These are phyloP conservation scores for Mesoclemmys tuberculata DNA, from an alignment of 2,113 vertebrate species.

Conservation along the genomic window DNA sequence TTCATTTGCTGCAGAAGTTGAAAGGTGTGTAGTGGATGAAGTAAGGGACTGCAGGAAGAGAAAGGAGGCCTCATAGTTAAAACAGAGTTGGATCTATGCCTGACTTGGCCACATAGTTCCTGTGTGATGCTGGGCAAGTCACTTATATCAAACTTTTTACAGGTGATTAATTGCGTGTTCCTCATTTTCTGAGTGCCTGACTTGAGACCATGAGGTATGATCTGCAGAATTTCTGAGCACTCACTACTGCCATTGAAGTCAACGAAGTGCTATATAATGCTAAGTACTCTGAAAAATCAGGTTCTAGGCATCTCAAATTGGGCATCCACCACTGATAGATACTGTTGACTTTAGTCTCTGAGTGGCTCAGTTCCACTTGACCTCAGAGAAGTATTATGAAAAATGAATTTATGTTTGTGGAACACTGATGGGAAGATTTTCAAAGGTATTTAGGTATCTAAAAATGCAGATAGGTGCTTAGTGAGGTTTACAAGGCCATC, in stretches of 20 bases:
- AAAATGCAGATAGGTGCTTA: slow-evolving; percentile 36
- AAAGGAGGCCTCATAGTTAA: background rate
- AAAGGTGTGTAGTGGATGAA: background rate
- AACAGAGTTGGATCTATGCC: background rate
- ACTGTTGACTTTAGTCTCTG: slow-evolving; percentile 4
- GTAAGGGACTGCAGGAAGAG: background rate
- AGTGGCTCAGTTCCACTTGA: slow-evolving; percentile 34
- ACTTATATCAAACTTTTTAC: background rate
- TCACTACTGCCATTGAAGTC: background rate
- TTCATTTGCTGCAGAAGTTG: background rate
- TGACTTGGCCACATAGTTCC: background rate
- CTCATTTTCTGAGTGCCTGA: slow-evolving; percentile 21
- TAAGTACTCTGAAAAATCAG: background rate
- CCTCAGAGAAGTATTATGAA: slow-evolving; percentile 45
- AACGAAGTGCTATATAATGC: background rate
- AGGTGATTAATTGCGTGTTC: slow-evolving; percentile 18
- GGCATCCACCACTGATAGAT: slow-evolving; percentile 10
- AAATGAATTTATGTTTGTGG: slow-evolving; percentile 49
- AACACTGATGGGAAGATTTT: slow-evolving; percentile 44
- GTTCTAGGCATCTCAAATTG: slow-evolving; percentile 9
- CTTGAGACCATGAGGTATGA: background rate
- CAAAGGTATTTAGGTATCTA: slow-evolving; percentile 62
- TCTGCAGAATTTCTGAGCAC: background rate
- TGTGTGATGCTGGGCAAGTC: background rate
- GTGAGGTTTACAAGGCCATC: slow-evolving; percentile 26